A percentile compares a stretch with the other conserved stretches of the same genome.
Conservation (phyloP, 92 coral and sea anemone genomes). For the Desmophyllum pertusum region DNA sequence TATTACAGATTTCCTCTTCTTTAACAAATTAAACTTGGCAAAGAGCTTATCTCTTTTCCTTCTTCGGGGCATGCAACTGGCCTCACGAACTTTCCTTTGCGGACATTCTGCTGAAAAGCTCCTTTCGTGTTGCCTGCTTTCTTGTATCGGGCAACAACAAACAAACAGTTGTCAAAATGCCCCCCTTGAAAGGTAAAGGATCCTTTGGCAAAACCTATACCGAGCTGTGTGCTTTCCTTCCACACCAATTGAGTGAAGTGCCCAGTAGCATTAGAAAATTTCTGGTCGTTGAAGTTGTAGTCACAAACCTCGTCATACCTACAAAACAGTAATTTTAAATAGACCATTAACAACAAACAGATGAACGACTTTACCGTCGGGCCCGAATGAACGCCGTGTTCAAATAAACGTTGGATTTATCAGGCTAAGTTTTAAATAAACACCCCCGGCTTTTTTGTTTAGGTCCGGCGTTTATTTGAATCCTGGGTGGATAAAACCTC, state of each 20-base stretch:
- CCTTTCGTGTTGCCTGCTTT: not conserved
- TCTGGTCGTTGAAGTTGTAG: slow-evolving; percentile 43
- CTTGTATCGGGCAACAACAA: not conserved
- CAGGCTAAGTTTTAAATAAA: too few species aligned
- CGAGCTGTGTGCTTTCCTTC: not conserved
- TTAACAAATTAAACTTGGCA: not conserved
- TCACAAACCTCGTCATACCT: slow-evolving; percentile 78
- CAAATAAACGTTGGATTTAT: too few species aligned
- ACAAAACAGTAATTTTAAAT: not conserved
- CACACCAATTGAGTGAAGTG: slow-evolving; percentile 9
- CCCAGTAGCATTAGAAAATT: not conserved
- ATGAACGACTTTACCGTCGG: too few species aligned
- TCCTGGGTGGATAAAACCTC: too few species aligned
- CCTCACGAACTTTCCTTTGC: not conserved
- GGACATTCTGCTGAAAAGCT: not conserved
- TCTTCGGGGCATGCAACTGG: not conserved
- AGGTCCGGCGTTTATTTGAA: too few species aligned
- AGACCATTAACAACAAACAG: too few species aligned
- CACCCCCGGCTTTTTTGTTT: too few species aligned
- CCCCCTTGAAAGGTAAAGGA: not conserved
- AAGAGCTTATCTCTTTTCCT: not conserved
- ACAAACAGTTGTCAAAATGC: not conserved
- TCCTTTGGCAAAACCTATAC: slow-evolving; percentile 1
- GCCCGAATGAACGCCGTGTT: too few species aligned
- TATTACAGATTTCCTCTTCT: too few species aligned